Conservation (phyloP, 1,140 invertebrate genomes). For the Brachionus paranguensis region DNA sequence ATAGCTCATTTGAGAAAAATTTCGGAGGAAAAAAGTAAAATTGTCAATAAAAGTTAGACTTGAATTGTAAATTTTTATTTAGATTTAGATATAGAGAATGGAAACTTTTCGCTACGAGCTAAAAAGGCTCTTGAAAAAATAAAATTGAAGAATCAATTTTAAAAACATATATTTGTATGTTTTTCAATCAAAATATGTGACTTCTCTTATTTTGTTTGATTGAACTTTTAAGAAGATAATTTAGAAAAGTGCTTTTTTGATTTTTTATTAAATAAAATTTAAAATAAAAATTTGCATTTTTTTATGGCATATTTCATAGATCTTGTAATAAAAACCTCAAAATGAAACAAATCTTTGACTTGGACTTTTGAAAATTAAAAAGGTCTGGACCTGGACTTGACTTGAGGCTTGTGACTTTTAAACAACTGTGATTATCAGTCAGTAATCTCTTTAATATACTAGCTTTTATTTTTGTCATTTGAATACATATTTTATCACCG, state of each 20-base stretch:
- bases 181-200: neutral
- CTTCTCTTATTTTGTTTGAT: neutral
- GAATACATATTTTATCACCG: too few relatives aligned
- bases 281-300: neutral
- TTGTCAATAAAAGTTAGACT: neutral
- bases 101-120: neutral
- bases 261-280: neutral
- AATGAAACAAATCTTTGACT: too few relatives aligned
- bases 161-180: too few relatives aligned
- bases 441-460: too few relatives aligned
- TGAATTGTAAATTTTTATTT: neutral
- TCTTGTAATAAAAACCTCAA: too few relatives aligned
- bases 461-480: too few relatives aligned
- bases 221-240: neutral
- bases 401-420: too few relatives aligned
- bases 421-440: too few relatives aligned
- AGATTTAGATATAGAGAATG: neutral
- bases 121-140: conserved; percentile 14
- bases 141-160: neutral
- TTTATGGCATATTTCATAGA: neutral
- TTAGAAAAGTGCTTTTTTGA: neutral
- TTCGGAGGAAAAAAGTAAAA: neutral
- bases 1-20: neutral
- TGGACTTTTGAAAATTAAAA: too few relatives aligned
- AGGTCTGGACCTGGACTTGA: too few relatives aligned